Percentiles rank a stretch among this genome's conserved stretches.
These are phyloP conservation scores for Coecobrya sp. DNA, from an alignment of 2,888 invertebrate genomes.

Conservation along the genomic window DNA sequence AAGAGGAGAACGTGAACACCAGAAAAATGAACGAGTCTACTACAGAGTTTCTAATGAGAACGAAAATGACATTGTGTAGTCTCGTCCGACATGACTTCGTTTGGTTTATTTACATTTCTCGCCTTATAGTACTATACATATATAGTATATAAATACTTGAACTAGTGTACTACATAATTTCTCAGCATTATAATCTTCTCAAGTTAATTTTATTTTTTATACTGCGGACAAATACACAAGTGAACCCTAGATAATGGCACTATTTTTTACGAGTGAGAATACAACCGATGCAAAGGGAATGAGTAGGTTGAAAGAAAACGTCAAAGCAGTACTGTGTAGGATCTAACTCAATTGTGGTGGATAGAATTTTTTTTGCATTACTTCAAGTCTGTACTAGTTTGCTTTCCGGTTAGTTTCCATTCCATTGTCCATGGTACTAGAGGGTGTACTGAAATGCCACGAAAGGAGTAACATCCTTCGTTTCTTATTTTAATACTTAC, in stretches of 20 bases:
- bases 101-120: constrained; percentile 51
- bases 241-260: constrained; percentile 28
- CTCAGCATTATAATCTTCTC: constrained; percentile 33
- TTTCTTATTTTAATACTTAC: not conserved
- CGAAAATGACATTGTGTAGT: constrained; percentile 48
- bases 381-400: constrained; percentile 1
- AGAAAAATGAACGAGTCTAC: constrained; percentile 21
- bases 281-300: not conserved
- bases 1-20: not conserved
- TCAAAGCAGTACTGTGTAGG: not conserved
- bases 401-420: constrained; percentile 61
- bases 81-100: constrained; percentile 42
- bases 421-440: constrained; percentile 17
- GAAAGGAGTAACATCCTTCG: not conserved
- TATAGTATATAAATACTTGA: not conserved
- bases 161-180: constrained; percentile 7
- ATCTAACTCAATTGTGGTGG: constrained; percentile 41
- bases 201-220: constrained; percentile 33
- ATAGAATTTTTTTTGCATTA: constrained; percentile 17
- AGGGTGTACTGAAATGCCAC: constrained; percentile 29
- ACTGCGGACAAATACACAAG: constrained; percentile 29
- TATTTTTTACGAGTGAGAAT: constrained; percentile 21
- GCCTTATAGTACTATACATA: not conserved
- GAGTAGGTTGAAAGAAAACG: not conserved
- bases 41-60: constrained; percentile 52